Evolutionary conservation across 2,888 invertebrate genomes (phyloP).

Genomic region (Ophion ellenae): DNA sequence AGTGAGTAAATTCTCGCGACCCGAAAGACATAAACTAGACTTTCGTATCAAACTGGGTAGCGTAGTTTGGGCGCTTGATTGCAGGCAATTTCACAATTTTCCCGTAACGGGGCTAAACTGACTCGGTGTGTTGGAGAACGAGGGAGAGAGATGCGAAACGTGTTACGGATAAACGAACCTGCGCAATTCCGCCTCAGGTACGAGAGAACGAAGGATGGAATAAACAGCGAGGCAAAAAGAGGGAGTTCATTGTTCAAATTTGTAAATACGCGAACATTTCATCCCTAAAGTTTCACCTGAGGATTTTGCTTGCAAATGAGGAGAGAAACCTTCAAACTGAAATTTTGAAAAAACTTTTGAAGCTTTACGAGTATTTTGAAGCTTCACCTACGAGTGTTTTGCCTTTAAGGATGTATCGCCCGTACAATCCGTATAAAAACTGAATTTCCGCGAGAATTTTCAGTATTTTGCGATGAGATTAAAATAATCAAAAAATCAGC

Average conservation of each 20-base stretch:
- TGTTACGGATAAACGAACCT: conserved; percentile 66
- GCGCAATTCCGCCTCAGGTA: conserved; percentile 48
- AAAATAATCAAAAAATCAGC: too few relatives aligned
- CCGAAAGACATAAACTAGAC: conserved; percentile 64
- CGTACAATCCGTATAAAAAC: too few relatives aligned
- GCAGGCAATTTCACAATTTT: conserved; percentile 67
- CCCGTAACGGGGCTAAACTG: conserved; percentile 47
- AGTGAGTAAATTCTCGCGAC: conserved; percentile 47
- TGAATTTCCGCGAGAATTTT: too few relatives aligned
- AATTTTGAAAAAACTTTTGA: not conserved
- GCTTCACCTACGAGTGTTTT: not conserved
- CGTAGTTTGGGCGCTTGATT: conserved; percentile 65
- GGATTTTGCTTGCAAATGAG: not conserved
- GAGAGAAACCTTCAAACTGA: not conserved
- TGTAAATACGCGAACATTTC: conserved; percentile 18
- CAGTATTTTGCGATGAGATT: too few relatives aligned
- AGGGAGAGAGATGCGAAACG: conserved; percentile 56
- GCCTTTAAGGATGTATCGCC: too few relatives aligned
- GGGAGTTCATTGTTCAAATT: conserved; percentile 3
- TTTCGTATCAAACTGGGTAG: conserved; percentile 64
- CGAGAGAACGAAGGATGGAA: conserved; percentile 35
- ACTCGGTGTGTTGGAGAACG: not conserved
- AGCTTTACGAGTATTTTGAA: not conserved
- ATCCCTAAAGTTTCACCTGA: not conserved
- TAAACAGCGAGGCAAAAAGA: conserved; percentile 9